Percentiles rank a stretch among this genome's conserved stretches.
Conservation (phyloP, 2,797 vertebrate species). For the Pseudomugil gertrudae region DNA sequence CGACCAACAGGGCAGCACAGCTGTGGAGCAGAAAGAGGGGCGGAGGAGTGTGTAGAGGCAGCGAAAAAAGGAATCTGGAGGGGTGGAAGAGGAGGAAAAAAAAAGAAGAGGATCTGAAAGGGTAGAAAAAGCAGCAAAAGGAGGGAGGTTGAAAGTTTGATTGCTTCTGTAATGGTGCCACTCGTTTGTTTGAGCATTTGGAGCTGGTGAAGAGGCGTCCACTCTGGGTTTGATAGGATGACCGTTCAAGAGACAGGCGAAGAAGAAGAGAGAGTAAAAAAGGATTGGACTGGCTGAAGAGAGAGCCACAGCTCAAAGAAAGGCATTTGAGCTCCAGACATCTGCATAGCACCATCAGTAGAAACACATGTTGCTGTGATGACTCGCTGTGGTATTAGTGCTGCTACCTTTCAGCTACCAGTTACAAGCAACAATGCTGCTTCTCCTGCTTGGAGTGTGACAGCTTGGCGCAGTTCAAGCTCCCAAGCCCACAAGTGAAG, state of each 20-base stretch:
- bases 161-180: conserved; percentile 44
- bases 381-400: conserved; percentile 31
- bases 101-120: conserved; percentile 27
- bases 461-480: conserved; percentile 32
- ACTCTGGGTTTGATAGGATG: conserved; percentile 63
- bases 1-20: conserved; percentile 43
- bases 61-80: conserved; percentile 44
- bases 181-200: conserved; percentile 15
- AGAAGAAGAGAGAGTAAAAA: conserved; percentile 36
- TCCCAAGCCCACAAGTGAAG: conserved; percentile 13
- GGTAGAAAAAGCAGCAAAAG: conserved; percentile 34
- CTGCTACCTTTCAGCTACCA: conserved; percentile 22
- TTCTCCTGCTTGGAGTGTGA: conserved; percentile 43
- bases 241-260: conserved; percentile 42
- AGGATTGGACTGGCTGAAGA: conserved; percentile 12
- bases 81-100: conserved; percentile 26
- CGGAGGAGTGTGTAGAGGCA: conserved; percentile 37
- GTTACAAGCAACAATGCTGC: conserved; percentile 38
- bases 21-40: conserved; percentile 45
- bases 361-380: conserved; percentile 77
- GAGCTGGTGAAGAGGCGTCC: conserved; percentile 36
- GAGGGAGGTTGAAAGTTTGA: conserved; percentile 69
- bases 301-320: conserved; percentile 32
- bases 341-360: conserved; percentile 55
- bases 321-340: conserved; percentile 59